Conservation (phyloP, 1,140 invertebrate genomes). For the Augochlora pura region DNA sequence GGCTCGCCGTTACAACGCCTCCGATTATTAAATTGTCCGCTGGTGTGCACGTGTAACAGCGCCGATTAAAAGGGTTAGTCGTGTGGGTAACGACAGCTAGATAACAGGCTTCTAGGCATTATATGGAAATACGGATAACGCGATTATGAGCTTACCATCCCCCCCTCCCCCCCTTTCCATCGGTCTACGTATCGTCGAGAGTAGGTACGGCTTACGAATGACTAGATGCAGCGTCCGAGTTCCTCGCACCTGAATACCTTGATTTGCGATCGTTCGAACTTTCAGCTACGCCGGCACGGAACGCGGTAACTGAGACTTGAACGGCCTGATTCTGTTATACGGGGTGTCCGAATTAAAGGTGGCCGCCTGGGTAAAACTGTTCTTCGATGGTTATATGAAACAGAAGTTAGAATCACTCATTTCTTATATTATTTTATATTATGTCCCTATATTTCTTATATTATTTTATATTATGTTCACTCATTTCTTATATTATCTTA, state of each 20-base stretch:
- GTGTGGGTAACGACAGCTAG: constrained; percentile 51
- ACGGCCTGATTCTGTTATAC: background rate
- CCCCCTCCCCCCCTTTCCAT: background rate
- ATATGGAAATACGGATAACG: constrained; percentile 63
- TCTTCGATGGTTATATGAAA: too few species aligned
- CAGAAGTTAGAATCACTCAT: too few species aligned
- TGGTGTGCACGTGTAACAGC: constrained; percentile 1
- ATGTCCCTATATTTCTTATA: too few species aligned
- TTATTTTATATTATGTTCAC: too few species aligned
- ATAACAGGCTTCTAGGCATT: constrained; percentile 57
- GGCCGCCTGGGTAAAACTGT: too few species aligned
- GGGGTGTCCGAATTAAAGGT: too few species aligned
- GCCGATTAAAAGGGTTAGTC: constrained; percentile 51
- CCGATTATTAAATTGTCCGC: constrained; percentile 52
- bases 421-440: too few species aligned
- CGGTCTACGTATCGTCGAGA: constrained; percentile 38
- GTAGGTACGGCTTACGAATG: constrained; percentile 37
- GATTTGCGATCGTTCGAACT: constrained; percentile 3
- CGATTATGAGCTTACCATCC: constrained; percentile 57
- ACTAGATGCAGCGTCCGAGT: background rate
- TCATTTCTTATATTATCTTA: too few species aligned
- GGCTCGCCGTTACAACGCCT: constrained; percentile 16
- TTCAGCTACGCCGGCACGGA: background rate
- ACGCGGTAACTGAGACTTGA: background rate
- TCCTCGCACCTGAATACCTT: constrained; percentile 35